Percentiles rank a stretch among this genome's conserved stretches.
Evolutionary conservation across 2,113 vertebrate species (phyloP).

Genomic region (Mormyrus lacerda): DNA sequence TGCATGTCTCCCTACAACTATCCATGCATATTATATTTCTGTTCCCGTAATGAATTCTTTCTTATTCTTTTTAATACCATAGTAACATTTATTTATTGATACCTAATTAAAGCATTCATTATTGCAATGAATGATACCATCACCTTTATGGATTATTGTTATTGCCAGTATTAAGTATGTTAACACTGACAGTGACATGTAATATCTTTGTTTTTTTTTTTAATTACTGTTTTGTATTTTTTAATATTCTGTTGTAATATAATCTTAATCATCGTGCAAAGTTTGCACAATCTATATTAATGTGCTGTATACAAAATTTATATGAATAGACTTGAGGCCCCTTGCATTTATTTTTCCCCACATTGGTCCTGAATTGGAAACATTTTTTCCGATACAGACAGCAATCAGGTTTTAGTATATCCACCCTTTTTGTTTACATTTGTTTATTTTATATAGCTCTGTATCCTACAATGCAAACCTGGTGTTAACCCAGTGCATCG

Average conservation of each 20-base stretch:
- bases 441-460: neutral
- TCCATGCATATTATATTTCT: neutral
- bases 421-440: neutral
- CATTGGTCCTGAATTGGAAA: neutral
- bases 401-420: slow-evolving; percentile 2
- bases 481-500: neutral
- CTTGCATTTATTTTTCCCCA: neutral
- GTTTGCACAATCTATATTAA: neutral
- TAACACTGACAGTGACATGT: neutral
- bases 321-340: neutral
- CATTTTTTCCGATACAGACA: neutral
- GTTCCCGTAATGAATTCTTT: neutral
- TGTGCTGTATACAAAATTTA: neutral
- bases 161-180: slow-evolving; percentile 22
- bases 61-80: neutral
- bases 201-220: neutral
- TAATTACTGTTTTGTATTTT: slow-evolving; percentile 4
- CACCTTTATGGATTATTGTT: neutral
- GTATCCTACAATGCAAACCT: neutral
- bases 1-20: neutral
- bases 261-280: neutral
- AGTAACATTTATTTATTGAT: slow-evolving; percentile 18
- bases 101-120: neutral
- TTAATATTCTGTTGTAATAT: slow-evolving; percentile 7
- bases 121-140: slow-evolving; percentile 1